These are phyloP conservation scores for Polymixis lichenea DNA, from an alignment of 2,888 invertebrate species.

Conservation along the genomic window DNA sequence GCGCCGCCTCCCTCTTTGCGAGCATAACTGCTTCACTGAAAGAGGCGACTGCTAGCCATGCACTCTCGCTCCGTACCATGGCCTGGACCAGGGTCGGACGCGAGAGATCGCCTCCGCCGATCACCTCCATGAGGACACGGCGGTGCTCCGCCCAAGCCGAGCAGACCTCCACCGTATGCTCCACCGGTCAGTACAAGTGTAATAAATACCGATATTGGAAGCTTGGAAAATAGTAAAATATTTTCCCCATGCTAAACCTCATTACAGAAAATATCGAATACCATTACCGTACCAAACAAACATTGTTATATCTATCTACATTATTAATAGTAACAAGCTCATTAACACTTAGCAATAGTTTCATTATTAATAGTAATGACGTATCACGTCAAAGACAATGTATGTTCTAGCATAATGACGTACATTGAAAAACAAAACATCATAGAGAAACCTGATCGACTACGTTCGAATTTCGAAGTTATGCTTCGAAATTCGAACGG, in stretches of 20 bases:
- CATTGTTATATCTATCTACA: not conserved
- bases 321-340: not conserved
- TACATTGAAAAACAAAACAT: not conserved
- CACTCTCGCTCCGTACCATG: too few species aligned
- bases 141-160: too few species aligned
- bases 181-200: too few species aligned
- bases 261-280: slow-evolving; percentile 1
- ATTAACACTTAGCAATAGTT: slow-evolving; percentile 15
- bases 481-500: not conserved
- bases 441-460: not conserved
- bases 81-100: too few species aligned
- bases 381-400: not conserved
- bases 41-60: too few species aligned
- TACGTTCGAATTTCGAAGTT: too few species aligned
- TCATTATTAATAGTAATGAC: not conserved
- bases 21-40: too few species aligned
- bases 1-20: too few species aligned
- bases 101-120: too few species aligned
- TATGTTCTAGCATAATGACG: not conserved
- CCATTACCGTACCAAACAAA: not conserved
- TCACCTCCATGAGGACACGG: too few species aligned
- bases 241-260: not conserved
- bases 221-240: not conserved
- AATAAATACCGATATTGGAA: too few species aligned
- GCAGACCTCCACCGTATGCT: too few species aligned